These are phyloP conservation scores for Epistrophe eligans DNA, from an alignment of 2,888 invertebrate genomes.

Conservation along the genomic window DNA sequence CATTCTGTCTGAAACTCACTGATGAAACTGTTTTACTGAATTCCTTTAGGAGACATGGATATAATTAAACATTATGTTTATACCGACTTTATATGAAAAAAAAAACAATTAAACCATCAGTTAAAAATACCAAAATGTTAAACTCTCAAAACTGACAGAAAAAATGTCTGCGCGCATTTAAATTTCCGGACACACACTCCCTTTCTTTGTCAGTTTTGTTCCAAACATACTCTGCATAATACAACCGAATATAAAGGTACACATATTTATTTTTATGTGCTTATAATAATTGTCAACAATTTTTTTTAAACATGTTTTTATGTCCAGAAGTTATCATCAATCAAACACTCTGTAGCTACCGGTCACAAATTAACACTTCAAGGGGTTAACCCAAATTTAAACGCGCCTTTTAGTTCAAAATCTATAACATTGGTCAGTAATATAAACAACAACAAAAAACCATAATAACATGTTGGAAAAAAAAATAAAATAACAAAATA, in stretches of 20 bases:
- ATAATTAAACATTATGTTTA: slow-evolving; percentile 1
- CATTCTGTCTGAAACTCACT: slow-evolving; percentile 15
- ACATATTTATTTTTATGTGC: not conserved
- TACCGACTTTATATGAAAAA: not conserved
- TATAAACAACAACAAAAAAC: not conserved
- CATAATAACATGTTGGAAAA: not conserved
- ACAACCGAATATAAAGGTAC: not conserved
- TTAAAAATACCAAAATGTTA: slow-evolving; percentile 17
- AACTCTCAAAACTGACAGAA: slow-evolving; percentile 9
- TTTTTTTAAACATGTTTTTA: slow-evolving; percentile 10
- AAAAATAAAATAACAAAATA: slow-evolving; percentile 8
- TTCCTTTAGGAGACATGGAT: not conserved
- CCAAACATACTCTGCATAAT: not conserved
- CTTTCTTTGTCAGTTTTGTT: slow-evolving; percentile 22
- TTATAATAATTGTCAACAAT: slow-evolving; percentile 38
- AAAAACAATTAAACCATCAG: slow-evolving; percentile 10
- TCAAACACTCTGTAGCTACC: slow-evolving; percentile 59
- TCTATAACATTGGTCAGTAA: slow-evolving; percentile 3
- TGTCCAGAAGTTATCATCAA: slow-evolving; percentile 64
- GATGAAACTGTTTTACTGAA: not conserved
- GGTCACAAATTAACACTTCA: slow-evolving; percentile 54
- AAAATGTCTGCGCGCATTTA: slow-evolving; percentile 45
- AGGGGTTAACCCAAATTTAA: slow-evolving; percentile 60
- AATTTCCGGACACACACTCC: slow-evolving; percentile 60
- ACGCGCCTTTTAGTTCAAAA: slow-evolving; percentile 25